These are phyloP conservation scores for Ctenodactylus gundi DNA, from an alignment of 2,113 vertebrate genomes.

Conservation along the genomic window DNA sequence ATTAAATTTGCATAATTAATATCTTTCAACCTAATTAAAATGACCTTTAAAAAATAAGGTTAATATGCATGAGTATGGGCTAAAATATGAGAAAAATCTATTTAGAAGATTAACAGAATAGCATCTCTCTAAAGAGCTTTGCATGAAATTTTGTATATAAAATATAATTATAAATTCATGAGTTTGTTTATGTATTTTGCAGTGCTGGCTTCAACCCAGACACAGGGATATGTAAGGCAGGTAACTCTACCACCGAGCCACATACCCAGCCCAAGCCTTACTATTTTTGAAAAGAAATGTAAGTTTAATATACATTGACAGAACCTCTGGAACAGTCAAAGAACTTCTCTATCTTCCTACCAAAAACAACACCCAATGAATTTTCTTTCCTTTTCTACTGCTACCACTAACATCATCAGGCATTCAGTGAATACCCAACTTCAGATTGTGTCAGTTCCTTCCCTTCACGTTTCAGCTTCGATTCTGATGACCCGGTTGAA, in stretches of 20 bases:
- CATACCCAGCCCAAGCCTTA: background rate
- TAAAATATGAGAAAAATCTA: background rate
- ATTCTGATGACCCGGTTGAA: background rate
- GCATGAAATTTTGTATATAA: background rate
- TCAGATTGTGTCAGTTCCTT: background rate
- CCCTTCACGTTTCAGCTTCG: background rate
- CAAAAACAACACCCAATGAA: background rate
- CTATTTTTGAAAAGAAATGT: slow-evolving; percentile 4
- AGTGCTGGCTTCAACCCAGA: background rate
- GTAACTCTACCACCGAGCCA: background rate
- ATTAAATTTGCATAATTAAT: background rate
- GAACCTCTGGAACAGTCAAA: background rate
- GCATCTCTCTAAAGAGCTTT: background rate
- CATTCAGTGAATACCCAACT: background rate
- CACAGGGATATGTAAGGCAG: background rate
- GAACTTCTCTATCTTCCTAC: background rate
- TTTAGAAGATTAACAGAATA: background rate
- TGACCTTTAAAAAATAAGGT: background rate
- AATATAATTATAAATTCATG: background rate
- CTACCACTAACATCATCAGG: background rate
- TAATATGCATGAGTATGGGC: background rate
- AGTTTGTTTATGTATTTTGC: background rate
- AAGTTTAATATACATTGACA: background rate
- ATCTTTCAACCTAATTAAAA: background rate
- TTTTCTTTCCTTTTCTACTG: background rate